Percentiles rank a stretch among this genome's conserved stretches.
phyloP scores from a whole-genome alignment of 2,797 vertebrate genomes.

The Distichodus sexfasciatus region DNA sequence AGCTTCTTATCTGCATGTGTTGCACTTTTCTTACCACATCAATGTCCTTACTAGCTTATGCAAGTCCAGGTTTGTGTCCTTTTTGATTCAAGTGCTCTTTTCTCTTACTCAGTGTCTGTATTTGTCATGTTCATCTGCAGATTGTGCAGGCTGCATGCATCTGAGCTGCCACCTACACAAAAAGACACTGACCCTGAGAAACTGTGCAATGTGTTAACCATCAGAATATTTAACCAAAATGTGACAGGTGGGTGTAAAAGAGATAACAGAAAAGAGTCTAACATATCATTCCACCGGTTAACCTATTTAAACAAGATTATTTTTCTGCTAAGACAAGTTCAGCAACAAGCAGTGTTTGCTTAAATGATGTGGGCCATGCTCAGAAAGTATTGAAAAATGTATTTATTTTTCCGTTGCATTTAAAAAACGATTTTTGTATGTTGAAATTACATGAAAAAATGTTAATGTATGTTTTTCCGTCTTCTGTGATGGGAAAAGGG shows the following conservation, averaged over 20 bases:
- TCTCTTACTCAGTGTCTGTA: background rate
- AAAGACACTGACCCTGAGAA: background rate
- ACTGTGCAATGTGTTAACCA: background rate
- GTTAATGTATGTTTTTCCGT: no score
- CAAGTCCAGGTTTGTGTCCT: no score
- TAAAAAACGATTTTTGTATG: no score
- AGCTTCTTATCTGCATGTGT: no score
- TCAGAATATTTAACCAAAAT: constrained; percentile 25
- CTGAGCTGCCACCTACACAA: constrained; percentile 39
- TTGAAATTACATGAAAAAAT: no score
- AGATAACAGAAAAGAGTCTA: constrained; percentile 8
- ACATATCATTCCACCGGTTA: background rate
- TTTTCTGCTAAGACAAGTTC: background rate
- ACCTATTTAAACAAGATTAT: background rate
- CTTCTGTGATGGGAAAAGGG: no score
- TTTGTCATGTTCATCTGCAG: background rate
- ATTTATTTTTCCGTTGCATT: no score
- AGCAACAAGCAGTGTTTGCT: background rate
- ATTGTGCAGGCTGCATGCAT: background rate
- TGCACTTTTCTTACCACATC: no score
- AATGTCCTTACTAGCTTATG: no score
- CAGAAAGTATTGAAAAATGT: no score
- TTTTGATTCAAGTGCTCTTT: no score
- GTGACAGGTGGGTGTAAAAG: constrained; percentile 29
- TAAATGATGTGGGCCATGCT: background rate